These are phyloP conservation scores for Megaptera novaeangliae DNA, from an alignment of 2,113 vertebrate species.

Conservation along the genomic window DNA sequence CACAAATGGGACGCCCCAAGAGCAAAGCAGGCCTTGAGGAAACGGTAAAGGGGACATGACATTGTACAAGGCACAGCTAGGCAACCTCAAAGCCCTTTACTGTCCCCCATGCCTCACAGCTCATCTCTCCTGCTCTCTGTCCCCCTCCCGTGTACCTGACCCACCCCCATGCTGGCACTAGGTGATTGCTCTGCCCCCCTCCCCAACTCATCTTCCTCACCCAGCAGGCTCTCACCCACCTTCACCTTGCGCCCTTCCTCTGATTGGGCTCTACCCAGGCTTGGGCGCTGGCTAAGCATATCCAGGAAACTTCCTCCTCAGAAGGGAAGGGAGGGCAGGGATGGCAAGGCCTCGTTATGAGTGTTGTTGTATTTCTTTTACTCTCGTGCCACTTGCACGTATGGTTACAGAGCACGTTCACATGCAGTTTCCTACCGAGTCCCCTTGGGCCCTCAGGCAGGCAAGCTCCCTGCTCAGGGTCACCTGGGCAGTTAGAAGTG, in stretches of 20 bases:
- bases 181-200: accelerated
- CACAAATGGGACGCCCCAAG: accelerated
- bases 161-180: background rate
- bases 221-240: background rate
- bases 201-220: background rate
- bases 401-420: accelerated
- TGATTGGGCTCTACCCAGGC: too few relatives aligned
- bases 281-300: background rate
- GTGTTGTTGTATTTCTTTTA: too few relatives aligned
- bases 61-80: accelerated
- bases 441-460: background rate
- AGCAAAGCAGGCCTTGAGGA: background rate
- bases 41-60: accelerated
- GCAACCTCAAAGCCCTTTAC: background rate
- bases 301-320: background rate
- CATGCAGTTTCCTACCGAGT: accelerated
- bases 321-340: background rate
- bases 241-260: accelerated
- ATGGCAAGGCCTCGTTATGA: accelerated
- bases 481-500: background rate
- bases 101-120: accelerated
- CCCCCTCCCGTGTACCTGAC: accelerated
- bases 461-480: background rate
- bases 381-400: background rate
- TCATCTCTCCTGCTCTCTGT: accelerated